Percentiles rank a stretch among this genome's conserved stretches.
Evolutionary conservation across 2,113 vertebrate species (phyloP).

Genomic region (Rhagologus leucostigma): DNA sequence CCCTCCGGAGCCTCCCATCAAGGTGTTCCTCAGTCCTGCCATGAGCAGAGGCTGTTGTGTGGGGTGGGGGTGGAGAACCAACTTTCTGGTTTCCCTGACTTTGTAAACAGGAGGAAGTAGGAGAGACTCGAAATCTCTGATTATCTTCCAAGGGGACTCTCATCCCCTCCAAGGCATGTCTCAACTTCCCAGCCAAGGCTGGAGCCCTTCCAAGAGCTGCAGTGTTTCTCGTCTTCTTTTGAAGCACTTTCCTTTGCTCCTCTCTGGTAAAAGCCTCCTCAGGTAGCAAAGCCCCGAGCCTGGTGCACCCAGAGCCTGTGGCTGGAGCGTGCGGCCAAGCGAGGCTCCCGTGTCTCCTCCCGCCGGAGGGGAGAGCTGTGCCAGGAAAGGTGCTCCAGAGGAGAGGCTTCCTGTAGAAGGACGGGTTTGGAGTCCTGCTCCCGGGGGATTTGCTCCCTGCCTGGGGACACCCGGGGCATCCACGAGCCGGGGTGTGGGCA

Average conservation of each 20-base stretch:
- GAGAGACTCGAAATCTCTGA: conserved; percentile 26
- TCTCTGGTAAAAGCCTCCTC: not conserved
- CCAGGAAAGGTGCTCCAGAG: not conserved
- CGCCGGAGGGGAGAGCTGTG: accelerated
- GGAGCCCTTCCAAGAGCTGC: not conserved
- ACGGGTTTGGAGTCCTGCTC: not conserved
- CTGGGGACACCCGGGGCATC: accelerated
- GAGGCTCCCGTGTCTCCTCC: not conserved
- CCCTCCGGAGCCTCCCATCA: not conserved
- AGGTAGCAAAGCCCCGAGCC: not conserved
- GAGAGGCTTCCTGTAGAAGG: not conserved
- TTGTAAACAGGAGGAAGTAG: conserved; percentile 53
- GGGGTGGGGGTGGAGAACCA: not conserved
- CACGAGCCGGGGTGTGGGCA: not conserved
- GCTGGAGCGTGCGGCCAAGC: accelerated
- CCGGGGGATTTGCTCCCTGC: not conserved
- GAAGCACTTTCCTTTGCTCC: not conserved
- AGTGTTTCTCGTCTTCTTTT: not conserved
- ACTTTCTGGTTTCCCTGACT: not conserved
- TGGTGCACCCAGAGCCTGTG: not conserved
- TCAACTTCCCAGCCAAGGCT: conserved; percentile 38
- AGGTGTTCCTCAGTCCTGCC: not conserved
- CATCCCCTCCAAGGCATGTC: conserved; percentile 50
- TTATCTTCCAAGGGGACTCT: conserved; percentile 62
- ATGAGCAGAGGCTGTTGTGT: not conserved